Conservation (phyloP, 1,140 invertebrate species). For the Lordiphosa stackelbergi region DNA sequence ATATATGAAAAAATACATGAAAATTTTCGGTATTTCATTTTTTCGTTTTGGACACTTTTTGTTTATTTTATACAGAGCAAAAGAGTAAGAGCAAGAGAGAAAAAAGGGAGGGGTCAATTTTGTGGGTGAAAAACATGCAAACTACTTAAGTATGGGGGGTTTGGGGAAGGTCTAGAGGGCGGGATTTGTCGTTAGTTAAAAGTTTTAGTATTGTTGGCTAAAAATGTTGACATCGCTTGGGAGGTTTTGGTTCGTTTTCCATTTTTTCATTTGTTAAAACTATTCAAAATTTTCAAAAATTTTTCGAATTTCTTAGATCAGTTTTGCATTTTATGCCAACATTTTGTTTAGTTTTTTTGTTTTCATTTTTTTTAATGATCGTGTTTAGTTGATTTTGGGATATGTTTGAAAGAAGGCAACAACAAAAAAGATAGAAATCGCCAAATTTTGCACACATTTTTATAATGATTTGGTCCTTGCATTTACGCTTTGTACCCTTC, state of each 20-base stretch:
- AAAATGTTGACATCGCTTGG: constrained; percentile 77
- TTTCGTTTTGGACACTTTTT: constrained; percentile 13
- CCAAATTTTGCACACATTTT: too few species aligned
- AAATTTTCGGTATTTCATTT: constrained; percentile 34
- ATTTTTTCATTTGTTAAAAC: constrained; percentile 19
- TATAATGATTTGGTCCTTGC: too few species aligned
- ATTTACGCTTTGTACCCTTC: too few species aligned
- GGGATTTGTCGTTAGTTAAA: not conserved
- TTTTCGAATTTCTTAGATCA: constrained; percentile 24
- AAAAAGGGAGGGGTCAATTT: constrained; percentile 36
- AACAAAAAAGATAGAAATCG: too few species aligned
- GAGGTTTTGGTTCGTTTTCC: constrained; percentile 26
- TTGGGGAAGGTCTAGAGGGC: too few species aligned
- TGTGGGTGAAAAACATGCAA: constrained; percentile 6
- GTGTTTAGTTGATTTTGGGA: too few species aligned
- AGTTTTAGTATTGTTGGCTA: constrained; percentile 51
- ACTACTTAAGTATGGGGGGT: constrained; percentile 10
- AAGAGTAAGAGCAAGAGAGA: constrained; percentile 22
- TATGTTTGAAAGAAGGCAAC: too few species aligned
- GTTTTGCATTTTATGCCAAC: constrained; percentile 76
- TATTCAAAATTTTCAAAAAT: constrained; percentile 12
- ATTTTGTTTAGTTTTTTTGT: constrained; percentile 41
- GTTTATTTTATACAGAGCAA: constrained; percentile 15
- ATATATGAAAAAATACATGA: constrained; percentile 76
- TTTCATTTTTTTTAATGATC: too few species aligned